These are phyloP conservation scores for Palythoa caribaeorum DNA, from an alignment of 92 coral and sea anemone genomes.

Conservation along the genomic window DNA sequence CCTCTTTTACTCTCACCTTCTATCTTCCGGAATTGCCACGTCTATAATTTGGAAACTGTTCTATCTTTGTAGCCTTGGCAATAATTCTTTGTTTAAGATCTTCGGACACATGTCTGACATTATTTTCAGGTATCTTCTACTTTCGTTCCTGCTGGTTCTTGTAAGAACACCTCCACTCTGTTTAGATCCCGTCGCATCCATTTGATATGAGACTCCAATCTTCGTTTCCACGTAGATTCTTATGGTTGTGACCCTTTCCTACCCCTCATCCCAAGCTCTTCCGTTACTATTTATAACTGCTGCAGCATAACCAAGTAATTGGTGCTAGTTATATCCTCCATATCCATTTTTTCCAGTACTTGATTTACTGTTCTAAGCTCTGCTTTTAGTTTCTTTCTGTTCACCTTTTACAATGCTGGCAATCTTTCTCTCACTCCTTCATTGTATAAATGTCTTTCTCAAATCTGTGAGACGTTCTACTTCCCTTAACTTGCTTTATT, in stretches of 20 bases:
- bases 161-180: background rate
- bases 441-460: background rate
- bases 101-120: slow-evolving; percentile 33
- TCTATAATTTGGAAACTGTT: too few species aligned
- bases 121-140: background rate
- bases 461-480: background rate
- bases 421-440: slow-evolving; percentile 13
- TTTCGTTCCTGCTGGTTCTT: background rate
- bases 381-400: slow-evolving; percentile 37
- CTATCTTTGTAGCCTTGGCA: slow-evolving; percentile 10
- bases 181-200: background rate
- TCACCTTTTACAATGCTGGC: background rate
- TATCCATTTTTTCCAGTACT: slow-evolving; percentile 30
- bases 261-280: background rate
- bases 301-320: slow-evolving; percentile 41
- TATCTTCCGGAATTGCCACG: too few species aligned
- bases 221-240: background rate
- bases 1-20: too few species aligned
- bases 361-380: slow-evolving; percentile 28
- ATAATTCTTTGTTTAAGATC: slow-evolving; percentile 44
- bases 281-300: slow-evolving; percentile 39
- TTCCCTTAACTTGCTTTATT: too few species aligned
- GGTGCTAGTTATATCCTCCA: slow-evolving; percentile 43
- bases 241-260: background rate
- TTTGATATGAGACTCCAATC: slow-evolving; percentile 15